Conservation (phyloP, 2,888 invertebrate genomes). For the Archips xylosteana region DNA sequence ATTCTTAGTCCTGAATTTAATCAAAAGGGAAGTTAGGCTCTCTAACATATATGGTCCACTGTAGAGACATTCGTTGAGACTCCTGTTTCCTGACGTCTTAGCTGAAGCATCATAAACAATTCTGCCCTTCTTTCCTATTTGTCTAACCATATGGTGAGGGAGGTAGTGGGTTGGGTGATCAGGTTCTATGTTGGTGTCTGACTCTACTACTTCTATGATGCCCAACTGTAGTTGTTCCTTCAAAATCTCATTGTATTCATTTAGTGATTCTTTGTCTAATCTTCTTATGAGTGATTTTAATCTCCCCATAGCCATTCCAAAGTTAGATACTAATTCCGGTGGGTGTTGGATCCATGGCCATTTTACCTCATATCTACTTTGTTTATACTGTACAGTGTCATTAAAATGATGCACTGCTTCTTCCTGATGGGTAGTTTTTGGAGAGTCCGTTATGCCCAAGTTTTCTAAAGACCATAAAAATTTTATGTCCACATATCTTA, state of each 20-base stretch:
- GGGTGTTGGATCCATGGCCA: constrained; percentile 45
- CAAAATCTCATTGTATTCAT: constrained; percentile 2
- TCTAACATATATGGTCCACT: neutral
- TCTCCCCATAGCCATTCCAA: constrained; percentile 41
- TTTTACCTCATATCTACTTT: constrained; percentile 42
- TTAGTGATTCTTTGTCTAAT: constrained; percentile 38
- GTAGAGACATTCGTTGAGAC: neutral
- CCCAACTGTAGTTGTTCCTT: neutral
- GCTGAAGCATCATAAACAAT: neutral
- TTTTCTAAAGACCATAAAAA: neutral
- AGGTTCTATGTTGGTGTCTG: neutral
- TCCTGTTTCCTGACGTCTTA: neutral
- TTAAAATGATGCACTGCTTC: constrained; percentile 4
- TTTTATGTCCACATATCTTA: neutral
- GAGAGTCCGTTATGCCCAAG: constrained; percentile 24
- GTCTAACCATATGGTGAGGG: neutral
- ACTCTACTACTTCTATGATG: neutral
- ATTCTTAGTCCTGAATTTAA: neutral
- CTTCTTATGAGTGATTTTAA: constrained; percentile 36
- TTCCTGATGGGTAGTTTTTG: constrained; percentile 10
- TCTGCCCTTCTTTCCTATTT: neutral
- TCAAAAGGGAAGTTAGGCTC: neutral
- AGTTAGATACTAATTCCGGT: constrained; percentile 42
- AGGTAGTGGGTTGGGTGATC: neutral
- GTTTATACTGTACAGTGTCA: constrained; percentile 21